phyloP scores from a whole-genome alignment of 2,888 invertebrate species.

The Anagyrus pseudococci region DNA sequence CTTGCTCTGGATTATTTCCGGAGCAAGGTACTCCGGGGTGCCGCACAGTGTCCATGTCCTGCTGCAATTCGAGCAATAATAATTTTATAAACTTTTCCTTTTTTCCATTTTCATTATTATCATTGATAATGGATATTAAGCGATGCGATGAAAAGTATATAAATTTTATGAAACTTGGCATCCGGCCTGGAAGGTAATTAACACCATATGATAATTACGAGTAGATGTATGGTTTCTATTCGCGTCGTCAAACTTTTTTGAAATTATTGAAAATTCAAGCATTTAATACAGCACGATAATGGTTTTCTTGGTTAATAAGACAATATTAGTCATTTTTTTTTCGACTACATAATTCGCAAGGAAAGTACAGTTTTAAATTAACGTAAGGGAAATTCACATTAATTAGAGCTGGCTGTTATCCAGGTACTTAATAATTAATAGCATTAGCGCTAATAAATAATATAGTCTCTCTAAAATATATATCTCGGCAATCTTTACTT shows the following conservation, averaged over 20 bases:
- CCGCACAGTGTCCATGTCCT: slow-evolving; percentile 97
- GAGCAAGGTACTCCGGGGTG: slow-evolving; percentile 96
- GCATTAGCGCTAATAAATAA: slow-evolving; percentile 24
- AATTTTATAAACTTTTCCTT: background rate
- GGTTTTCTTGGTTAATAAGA: too few relatives aligned
- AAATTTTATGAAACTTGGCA: slow-evolving; percentile 9
- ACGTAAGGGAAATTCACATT: slow-evolving; percentile 15
- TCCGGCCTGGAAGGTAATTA: slow-evolving; percentile 11
- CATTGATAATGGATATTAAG: too few relatives aligned
- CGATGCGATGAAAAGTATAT: background rate
- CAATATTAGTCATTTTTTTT: too few relatives aligned
- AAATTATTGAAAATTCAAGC: too few relatives aligned
- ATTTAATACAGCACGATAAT: too few relatives aligned
- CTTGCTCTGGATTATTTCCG: slow-evolving; percentile 96
- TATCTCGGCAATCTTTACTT: slow-evolving; percentile 5
- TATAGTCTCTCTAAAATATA: slow-evolving; percentile 1
- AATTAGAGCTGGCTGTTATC: slow-evolving; percentile 21
- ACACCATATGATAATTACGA: background rate
- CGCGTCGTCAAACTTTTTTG: too few relatives aligned
- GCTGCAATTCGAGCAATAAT: too few relatives aligned
- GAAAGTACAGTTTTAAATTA: too few relatives aligned
- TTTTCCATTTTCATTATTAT: too few relatives aligned
- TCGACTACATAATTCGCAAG: too few relatives aligned
- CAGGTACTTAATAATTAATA: slow-evolving; percentile 23
- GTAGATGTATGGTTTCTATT: too few relatives aligned